phyloP scores from a whole-genome alignment of 1,140 invertebrate species.

The Himalopsyche phryganea region DNA sequence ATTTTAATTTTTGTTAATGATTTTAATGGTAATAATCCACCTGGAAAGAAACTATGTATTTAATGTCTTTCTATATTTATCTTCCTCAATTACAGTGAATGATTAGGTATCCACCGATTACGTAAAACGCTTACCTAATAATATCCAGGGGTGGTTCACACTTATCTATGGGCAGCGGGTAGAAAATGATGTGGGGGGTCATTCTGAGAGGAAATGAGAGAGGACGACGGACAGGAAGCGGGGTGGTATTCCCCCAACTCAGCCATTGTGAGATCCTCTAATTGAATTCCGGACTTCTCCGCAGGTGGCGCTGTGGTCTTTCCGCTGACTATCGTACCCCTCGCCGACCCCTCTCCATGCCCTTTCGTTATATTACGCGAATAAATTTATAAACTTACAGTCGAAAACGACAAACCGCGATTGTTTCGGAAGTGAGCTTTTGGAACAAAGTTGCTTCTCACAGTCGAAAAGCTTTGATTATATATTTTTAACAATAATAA shows the following conservation, averaged over 20 bases:
- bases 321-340: constrained; percentile 6
- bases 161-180: too few relatives aligned
- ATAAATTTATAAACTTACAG: constrained; percentile 13
- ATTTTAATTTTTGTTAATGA: too few relatives aligned
- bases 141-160: too few relatives aligned
- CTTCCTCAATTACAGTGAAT: too few relatives aligned
- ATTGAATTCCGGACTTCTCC: constrained; percentile 29
- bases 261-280: constrained; percentile 26
- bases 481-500: too few relatives aligned
- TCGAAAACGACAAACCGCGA: background rate
- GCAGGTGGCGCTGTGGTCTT: constrained; percentile 23
- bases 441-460: background rate
- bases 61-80: too few relatives aligned
- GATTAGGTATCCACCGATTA: too few relatives aligned
- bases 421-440: background rate
- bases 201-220: background rate
- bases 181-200: too few relatives aligned
- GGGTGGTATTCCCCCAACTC: constrained; percentile 7
- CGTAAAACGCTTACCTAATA: too few relatives aligned
- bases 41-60: too few relatives aligned
- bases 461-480: background rate
- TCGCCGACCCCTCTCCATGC: constrained; percentile 1
- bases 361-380: background rate
- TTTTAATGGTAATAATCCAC: too few relatives aligned
- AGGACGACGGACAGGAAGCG: background rate